These are phyloP conservation scores for Drosophila phalerata DNA, from an alignment of 2,888 invertebrate species.

Conservation along the genomic window DNA sequence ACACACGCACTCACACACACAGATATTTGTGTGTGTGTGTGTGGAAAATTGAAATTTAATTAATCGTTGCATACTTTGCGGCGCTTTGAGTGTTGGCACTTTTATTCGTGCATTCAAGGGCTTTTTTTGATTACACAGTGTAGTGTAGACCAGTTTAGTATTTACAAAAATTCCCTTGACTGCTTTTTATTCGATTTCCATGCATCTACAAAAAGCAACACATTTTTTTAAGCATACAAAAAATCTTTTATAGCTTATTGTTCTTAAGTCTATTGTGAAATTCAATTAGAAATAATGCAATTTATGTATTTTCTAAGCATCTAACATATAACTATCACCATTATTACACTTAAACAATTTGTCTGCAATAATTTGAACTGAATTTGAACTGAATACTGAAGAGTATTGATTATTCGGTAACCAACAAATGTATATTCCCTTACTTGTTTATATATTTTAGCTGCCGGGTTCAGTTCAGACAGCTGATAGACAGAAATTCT, in stretches of 20 bases:
- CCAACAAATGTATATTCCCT: not conserved
- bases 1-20: slow-evolving; percentile 28
- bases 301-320: no score
- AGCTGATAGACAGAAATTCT: slow-evolving; percentile 9
- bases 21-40: not conserved
- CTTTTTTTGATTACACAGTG: slow-evolving; percentile 10
- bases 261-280: slow-evolving; percentile 7
- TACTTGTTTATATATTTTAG: not conserved
- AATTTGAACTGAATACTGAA: no score
- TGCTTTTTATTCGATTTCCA: no score
- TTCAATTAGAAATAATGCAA: no score
- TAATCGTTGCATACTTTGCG: slow-evolving; percentile 59
- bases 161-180: not conserved
- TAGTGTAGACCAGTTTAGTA: not conserved
- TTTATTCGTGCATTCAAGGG: slow-evolving; percentile 2
- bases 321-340: no score
- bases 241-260: not conserved
- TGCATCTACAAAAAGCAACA: no score
- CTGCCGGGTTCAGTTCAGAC: not conserved
- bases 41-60: slow-evolving; percentile 61
- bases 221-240: not conserved
- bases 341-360: not conserved
- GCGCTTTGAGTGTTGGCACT: slow-evolving; percentile 20
- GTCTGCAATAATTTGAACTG: not conserved
- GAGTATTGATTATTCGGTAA: not conserved